Percentiles rank a stretch among this genome's conserved stretches.
Conservation (phyloP, 2,797 vertebrate genomes). For the Phoeniculus purpureus region DNA sequence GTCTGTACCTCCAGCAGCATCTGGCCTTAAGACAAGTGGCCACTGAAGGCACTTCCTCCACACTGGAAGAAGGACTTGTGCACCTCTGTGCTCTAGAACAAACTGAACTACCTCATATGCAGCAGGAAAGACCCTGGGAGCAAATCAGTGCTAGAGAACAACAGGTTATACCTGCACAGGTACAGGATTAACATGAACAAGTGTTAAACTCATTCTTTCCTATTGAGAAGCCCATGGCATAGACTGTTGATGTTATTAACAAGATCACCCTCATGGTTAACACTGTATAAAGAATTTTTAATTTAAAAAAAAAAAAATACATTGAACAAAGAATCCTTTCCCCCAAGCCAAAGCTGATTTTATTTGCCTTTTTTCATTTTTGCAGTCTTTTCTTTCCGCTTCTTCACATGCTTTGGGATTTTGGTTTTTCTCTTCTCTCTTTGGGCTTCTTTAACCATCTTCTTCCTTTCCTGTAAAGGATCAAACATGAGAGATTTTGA, state of each 20-base stretch:
- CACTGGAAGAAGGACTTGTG: background rate
- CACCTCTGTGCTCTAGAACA: background rate
- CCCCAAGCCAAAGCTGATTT: background rate
- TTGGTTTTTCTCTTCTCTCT: slow-evolving; percentile 93
- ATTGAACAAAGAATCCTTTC: background rate
- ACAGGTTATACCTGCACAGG: background rate
- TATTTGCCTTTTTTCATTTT: slow-evolving; percentile 91
- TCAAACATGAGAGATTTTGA: background rate
- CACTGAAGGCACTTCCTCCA: background rate
- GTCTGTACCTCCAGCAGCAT: too few relatives aligned
- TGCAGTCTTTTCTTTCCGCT: slow-evolving; percentile 90
- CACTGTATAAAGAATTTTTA: background rate
- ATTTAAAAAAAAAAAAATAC: background rate
- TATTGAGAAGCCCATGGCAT: background rate
- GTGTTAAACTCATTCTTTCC: background rate
- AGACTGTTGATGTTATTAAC: background rate
- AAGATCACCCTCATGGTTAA: background rate
- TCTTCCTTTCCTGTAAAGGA: slow-evolving; percentile 89
- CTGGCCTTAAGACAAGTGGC: too few relatives aligned
- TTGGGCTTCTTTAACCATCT: slow-evolving; percentile 90
- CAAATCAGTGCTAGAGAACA: background rate
- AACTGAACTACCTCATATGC: background rate
- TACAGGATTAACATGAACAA: background rate
- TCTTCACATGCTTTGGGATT: slow-evolving; percentile 93
- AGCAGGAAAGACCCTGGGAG: background rate